Evolutionary conservation across 2,113 vertebrate species (phyloP).

Genomic region (Syngnathoides biaculeatus): DNA sequence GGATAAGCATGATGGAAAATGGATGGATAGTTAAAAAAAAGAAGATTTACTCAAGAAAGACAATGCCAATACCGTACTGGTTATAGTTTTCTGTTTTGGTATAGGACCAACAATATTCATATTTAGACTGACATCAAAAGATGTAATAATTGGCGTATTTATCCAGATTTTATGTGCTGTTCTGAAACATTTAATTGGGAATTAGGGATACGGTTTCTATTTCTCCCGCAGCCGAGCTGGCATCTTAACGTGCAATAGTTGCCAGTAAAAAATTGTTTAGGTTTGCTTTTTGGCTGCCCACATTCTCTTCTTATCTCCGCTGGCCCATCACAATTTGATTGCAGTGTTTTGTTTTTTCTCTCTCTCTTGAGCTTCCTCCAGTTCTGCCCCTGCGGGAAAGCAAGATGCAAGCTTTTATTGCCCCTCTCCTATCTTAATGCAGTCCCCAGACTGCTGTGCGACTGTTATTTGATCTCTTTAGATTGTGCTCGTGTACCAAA

Average conservation of each 20-base stretch:
- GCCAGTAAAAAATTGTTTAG: neutral
- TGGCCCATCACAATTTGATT: slow-evolving; percentile 4
- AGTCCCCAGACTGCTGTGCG: neutral
- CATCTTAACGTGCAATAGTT: neutral
- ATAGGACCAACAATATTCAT: neutral
- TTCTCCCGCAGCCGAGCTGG: neutral
- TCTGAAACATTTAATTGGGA: slow-evolving; percentile 17
- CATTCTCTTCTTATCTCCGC: slow-evolving; percentile 20
- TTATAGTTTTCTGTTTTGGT: too few relatives aligned
- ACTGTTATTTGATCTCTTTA: too few relatives aligned
- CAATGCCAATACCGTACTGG: too few relatives aligned
- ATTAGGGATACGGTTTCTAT: slow-evolving; percentile 23
- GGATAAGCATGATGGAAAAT: too few relatives aligned
- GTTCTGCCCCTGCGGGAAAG: slow-evolving; percentile 4
- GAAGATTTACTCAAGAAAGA: too few relatives aligned
- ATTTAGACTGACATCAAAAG: too few relatives aligned
- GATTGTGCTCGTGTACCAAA: too few relatives aligned
- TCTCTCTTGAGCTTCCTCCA: slow-evolving; percentile 14
- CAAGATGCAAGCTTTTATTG: neutral
- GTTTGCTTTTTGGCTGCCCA: neutral
- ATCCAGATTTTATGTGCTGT: slow-evolving; percentile 7
- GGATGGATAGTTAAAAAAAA: too few relatives aligned
- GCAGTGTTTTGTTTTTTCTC: slow-evolving; percentile 7
- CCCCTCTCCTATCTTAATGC: neutral
- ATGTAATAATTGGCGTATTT: neutral